Evolutionary conservation across 2,113 vertebrate species (phyloP).

Genomic region (Entosphenus tridentatus): DNA sequence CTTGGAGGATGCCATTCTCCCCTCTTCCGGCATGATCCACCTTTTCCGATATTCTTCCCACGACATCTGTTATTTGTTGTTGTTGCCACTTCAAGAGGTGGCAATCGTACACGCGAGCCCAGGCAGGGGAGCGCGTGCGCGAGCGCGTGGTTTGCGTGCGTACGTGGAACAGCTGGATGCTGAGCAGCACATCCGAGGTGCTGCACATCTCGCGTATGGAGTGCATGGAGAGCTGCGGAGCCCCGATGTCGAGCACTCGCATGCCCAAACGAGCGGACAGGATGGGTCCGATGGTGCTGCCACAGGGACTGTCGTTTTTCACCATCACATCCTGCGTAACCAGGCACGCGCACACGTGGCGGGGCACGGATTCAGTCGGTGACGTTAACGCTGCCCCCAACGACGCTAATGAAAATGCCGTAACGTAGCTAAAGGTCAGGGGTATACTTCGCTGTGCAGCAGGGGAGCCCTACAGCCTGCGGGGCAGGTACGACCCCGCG

Average conservation of each 20-base stretch:
- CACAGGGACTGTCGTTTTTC: conserved; percentile 64
- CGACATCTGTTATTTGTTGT: too few relatives aligned
- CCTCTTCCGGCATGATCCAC: too few relatives aligned
- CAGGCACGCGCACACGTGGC: too few relatives aligned
- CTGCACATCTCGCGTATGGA: conserved; percentile 95
- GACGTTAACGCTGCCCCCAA: too few relatives aligned
- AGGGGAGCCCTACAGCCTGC: too few relatives aligned
- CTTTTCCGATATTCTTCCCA: too few relatives aligned
- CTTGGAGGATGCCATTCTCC: too few relatives aligned
- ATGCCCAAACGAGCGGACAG: conserved; percentile 61
- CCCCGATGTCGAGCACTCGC: conserved; percentile 57
- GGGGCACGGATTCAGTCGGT: too few relatives aligned
- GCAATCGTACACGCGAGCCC: background rate
- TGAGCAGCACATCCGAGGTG: conserved; percentile 62
- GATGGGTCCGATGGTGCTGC: conserved; percentile 76
- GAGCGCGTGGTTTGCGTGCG: background rate
- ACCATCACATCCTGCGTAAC: conserved; percentile 63
- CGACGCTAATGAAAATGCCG: too few relatives aligned
- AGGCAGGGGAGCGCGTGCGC: background rate
- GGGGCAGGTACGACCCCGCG: too few relatives aligned
- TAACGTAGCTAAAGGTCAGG: too few relatives aligned
- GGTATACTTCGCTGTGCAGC: too few relatives aligned
- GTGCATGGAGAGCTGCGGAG: conserved; percentile 84
- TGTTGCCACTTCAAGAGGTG: background rate
- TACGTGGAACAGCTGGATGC: conserved; percentile 72